Base-by-base conservation (phyloP, 1,140 invertebrate species). In the Laodelphax striatellus region DNA sequence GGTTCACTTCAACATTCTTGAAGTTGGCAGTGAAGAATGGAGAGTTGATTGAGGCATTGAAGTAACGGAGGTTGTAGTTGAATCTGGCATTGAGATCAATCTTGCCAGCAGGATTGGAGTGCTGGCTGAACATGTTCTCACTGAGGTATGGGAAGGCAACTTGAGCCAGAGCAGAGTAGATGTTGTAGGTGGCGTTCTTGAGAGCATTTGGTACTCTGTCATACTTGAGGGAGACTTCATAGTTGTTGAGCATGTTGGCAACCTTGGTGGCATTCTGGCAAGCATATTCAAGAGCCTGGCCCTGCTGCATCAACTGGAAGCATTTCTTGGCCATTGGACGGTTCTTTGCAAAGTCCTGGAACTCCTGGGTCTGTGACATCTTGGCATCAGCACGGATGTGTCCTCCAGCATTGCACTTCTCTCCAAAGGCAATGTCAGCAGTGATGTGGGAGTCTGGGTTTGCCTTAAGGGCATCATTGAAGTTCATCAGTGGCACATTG, bases 231-330 rank as follows among this genome's bases (percentile, higher is more conserved):
- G 46, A 16, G 24, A 60, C 11, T 21, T 54, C 54, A n/a, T 76
- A 63, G 53, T 70, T 64, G 65, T 86, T 76, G 4, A 78, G 69
- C 28, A 74, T 64, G 31, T 76, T 74, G 1, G 78, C 76, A 19
- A 67, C 63, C 4, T 72, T 59, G 13, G 77, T 78, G 55, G 77
- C 70, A 34, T 79, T 75, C 42, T 76, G 73, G 66, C 84, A 85
- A 58, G 73, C 71, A 5, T 68, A 67, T 28, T 78, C 70, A 61
- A 79, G 73, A 53, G 77, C 71, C 64, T 82, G 79, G 13, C 76
- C 76, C 60, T 75, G 56, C 46, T 75, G 66, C 65, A 79, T 78
- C 65, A 84, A 70, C 34, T 72, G 41, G 41, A 70, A 22, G 65
- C 82, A 84, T 61, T 75, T 59, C 41, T 77, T 68, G 21, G 70